phyloP scores from a whole-genome alignment of 2,888 invertebrate genomes.

The Andrena trimmerana region DNA sequence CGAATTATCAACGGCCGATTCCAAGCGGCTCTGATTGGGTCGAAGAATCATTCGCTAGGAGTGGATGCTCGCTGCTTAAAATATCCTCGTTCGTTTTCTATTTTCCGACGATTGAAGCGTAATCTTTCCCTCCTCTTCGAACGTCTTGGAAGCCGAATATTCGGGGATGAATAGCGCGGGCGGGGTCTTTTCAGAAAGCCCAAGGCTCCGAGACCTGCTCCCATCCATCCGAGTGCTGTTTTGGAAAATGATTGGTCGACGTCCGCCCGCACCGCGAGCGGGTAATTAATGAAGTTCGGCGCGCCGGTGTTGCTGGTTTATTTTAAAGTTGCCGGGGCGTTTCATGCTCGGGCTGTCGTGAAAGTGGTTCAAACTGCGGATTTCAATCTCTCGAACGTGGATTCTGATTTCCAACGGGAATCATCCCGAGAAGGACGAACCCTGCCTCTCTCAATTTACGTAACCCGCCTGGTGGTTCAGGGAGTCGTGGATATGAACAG shows the following conservation, averaged over 20 bases:
- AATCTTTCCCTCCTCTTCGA: background rate
- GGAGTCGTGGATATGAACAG: slow-evolving; percentile 49
- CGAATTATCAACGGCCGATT: slow-evolving; percentile 46
- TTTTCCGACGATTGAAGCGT: slow-evolving; percentile 1
- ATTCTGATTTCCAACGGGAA: slow-evolving; percentile 54
- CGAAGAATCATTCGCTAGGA: background rate
- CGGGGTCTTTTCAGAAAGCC: background rate
- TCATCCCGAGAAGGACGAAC: slow-evolving; percentile 42
- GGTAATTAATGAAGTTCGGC: slow-evolving; percentile 48
- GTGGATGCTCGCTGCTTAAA: background rate
- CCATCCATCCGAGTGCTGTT: background rate
- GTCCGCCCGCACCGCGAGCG: background rate
- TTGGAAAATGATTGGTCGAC: slow-evolving; percentile 13
- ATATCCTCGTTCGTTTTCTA: slow-evolving; percentile 18
- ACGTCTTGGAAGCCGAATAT: slow-evolving; percentile 1
- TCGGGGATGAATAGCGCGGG: background rate
- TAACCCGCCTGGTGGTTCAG: slow-evolving; percentile 24
- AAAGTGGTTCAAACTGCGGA: slow-evolving; percentile 38
- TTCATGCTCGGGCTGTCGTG: slow-evolving; percentile 24
- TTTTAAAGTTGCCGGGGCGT: slow-evolving; percentile 44
- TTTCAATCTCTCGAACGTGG: slow-evolving; percentile 42
- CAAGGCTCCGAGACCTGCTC: background rate
- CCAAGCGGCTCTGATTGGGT: slow-evolving; percentile 18
- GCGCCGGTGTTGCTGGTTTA: slow-evolving; percentile 37
- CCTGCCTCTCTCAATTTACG: slow-evolving; percentile 48